Conservation (phyloP, 2,797 vertebrate species). For the Pseudochaenichthys georgianus region DNA sequence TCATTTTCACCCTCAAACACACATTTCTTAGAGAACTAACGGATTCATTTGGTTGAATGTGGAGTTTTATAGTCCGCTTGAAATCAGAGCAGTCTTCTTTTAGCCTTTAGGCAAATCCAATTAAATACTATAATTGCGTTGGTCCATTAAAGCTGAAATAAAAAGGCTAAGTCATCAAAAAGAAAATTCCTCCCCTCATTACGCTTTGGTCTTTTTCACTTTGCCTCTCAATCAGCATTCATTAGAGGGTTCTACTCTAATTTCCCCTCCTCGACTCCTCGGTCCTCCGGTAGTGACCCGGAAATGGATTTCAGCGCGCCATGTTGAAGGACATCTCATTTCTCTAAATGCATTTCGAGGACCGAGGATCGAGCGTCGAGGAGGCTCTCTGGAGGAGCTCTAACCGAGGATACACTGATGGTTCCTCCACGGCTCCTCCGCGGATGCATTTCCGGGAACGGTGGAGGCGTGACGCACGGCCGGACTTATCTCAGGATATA, state of each 20-base stretch:
- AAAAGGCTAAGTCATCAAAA: not conserved
- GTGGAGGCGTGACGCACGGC: too few species aligned
- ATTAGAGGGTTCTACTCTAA: not conserved
- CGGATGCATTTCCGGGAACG: too few species aligned
- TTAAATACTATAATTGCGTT: not conserved
- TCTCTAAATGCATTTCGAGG: too few species aligned
- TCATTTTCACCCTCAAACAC: not conserved
- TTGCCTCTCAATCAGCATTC: not conserved
- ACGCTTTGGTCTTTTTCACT: not conserved
- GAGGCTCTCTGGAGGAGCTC: too few species aligned
- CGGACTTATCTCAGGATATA: too few species aligned
- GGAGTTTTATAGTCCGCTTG: not conserved
- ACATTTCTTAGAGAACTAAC: constrained; percentile 14
- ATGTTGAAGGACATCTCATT: too few species aligned
- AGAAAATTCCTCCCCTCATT: not conserved
- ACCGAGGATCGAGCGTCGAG: too few species aligned
- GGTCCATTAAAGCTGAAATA: constrained; percentile 2
- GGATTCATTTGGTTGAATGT: not conserved
- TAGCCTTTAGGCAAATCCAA: not conserved
- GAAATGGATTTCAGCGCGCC: too few species aligned
- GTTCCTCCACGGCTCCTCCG: too few species aligned
- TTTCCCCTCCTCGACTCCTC: too few species aligned
- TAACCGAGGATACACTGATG: too few species aligned
- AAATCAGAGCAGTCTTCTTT: not conserved
- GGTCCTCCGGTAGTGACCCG: too few species aligned